phyloP scores from a whole-genome alignment of 64 coral and sea anemone species.

The Montipora cactus region DNA sequence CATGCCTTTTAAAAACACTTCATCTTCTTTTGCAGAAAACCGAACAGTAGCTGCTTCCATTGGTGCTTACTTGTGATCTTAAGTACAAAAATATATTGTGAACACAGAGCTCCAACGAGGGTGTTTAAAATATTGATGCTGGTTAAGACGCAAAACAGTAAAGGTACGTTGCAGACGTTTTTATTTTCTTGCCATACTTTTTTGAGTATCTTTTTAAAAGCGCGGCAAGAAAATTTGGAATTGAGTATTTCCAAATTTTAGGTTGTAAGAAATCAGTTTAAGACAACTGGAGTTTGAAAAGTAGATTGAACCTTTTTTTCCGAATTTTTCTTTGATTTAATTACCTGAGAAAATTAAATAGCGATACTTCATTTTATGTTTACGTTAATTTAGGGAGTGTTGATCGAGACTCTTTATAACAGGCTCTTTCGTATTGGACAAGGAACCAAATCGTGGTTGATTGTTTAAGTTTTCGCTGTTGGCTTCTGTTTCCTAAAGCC shows the following conservation, averaged over 20 bases:
- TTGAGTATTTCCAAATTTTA: background rate
- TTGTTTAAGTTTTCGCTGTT: slow-evolving; percentile 19
- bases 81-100: background rate
- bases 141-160: background rate
- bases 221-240: background rate
- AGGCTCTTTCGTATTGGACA: background rate
- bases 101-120: background rate
- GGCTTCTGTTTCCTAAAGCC: background rate
- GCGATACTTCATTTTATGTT: slow-evolving; percentile 37
- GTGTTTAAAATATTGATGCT: slow-evolving; percentile 48
- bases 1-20: background rate
- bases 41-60: background rate
- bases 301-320: background rate
- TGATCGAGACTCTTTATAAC: slow-evolving; percentile 7
- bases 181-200: background rate
- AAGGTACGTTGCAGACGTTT: background rate
- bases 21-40: background rate
- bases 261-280: background rate
- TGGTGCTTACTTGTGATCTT: background rate
- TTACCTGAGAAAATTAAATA: slow-evolving; percentile 36
- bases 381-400: slow-evolving; percentile 13
- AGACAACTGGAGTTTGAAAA: background rate
- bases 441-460: background rate
- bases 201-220: too few relatives aligned
- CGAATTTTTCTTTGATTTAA: background rate